phyloP scores from a whole-genome alignment of 2,888 invertebrate species.

The Acanthosepion lycidas region DNA sequence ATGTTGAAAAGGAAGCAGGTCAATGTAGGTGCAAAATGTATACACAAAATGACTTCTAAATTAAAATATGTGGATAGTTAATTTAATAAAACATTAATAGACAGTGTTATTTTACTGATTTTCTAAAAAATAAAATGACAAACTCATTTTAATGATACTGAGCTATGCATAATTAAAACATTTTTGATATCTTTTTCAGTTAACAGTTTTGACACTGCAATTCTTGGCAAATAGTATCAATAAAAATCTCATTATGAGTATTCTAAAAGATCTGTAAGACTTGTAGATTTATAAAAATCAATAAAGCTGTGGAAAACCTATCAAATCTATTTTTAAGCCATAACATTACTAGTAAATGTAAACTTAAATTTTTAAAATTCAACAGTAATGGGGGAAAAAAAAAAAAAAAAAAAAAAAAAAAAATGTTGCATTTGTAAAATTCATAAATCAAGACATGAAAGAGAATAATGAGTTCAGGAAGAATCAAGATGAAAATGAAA shows the following conservation, averaged over 20 bases:
- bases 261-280: not conserved
- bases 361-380: not conserved
- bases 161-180: not conserved
- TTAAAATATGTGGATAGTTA: not conserved
- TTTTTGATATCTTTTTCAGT: not conserved
- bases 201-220: not conserved
- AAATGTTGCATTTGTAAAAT: not conserved
- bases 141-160: not conserved
- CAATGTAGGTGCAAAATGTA: not conserved
- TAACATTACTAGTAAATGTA: not conserved
- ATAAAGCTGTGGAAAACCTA: no score
- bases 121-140: not conserved
- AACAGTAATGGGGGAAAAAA: not conserved
- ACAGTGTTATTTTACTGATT: not conserved
- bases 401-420: not conserved
- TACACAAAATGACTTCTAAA: not conserved
- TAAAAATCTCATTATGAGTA: not conserved
- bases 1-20: not conserved
- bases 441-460: not conserved
- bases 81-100: not conserved
- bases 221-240: not conserved
- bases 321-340: no score
- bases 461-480: not conserved
- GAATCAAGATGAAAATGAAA: not conserved
- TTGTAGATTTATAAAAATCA: not conserved